phyloP scores from a whole-genome alignment of 2,113 vertebrate species.

The Scomber scombrus region DNA sequence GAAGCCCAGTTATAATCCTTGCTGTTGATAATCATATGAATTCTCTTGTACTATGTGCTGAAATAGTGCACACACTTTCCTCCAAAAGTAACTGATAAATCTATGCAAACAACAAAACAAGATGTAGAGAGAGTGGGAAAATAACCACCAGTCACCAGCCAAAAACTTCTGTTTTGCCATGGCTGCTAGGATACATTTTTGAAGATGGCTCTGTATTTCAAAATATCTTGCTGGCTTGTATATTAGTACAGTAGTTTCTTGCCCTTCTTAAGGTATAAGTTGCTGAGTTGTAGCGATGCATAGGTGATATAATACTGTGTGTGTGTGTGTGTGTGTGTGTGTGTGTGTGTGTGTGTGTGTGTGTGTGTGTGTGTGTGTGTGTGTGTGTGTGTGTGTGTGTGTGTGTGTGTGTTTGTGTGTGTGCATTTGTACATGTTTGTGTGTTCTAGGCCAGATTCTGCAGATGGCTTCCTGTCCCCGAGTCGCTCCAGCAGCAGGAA shows the following conservation, averaged over 20 bases:
- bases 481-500: constrained; percentile 94
- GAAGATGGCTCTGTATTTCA: background rate
- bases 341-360: constrained; percentile 5
- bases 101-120: constrained; percentile 1
- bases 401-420: constrained; percentile 2
- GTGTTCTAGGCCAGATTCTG: constrained; percentile 91
- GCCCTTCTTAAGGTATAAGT: constrained; percentile 14
- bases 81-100: background rate
- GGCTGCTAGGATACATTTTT: background rate
- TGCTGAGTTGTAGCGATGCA: constrained; percentile 13
- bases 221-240: background rate
- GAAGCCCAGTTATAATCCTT: background rate
- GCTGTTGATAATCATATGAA: background rate
- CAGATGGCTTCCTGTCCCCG: constrained; percentile 94
- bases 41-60: background rate
- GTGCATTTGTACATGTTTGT: background rate
- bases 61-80: background rate
- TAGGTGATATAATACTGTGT: constrained; percentile 29
- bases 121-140: constrained; percentile 9
- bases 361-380: constrained; percentile 16
- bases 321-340: background rate
- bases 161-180: background rate
- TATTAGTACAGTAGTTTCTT: background rate
- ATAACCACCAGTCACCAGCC: background rate
- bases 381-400: background rate